Base-by-base conservation (phyloP, 2,888 invertebrate species). In the Philereme vetulata region DNA sequence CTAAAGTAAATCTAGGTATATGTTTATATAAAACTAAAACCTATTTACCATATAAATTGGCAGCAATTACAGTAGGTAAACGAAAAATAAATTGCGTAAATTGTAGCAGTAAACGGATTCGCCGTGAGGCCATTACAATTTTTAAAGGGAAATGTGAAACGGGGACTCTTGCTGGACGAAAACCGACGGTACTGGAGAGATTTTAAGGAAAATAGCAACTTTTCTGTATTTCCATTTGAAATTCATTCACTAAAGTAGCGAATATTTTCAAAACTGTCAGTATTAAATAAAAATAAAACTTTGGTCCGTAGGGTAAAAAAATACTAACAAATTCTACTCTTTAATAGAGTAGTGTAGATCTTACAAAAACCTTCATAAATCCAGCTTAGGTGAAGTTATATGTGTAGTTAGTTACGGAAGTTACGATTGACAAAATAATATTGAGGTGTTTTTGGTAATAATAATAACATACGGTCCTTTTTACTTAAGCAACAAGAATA, bases 71-170 rank as follows among this genome's bases (percentile, higher is more conserved):
- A 58, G 46, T 55, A 43, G 48, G 64, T 60, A 66, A 60, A 62
- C 57, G 58, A 66, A 65, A 60, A 66, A 65, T 57, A 68, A 69
- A 64, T 62, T 56, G 56, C 59, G 53, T 48, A 67, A 63, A 68
- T 64, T 64, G 62, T 69, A 51, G 55, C 61, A 69, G 72, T 69
- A 72, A 73, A 60, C 58, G 64, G 68, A 69, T 78, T 71, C 61
- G 60, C 72, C 63, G 71, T 73, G 67, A 72, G 76, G 72, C 73
- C 71, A 75, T 78, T 80, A 74, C 66, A 70, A 75, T 73, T 77
- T 21, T 77, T 71, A 72, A 75, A 74, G 65, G 70, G 67, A 77
- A 78, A 76, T 76, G 66, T 63, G 70, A 76, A 75, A 72, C 70
- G 72, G 68, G 65, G 58, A 56, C 59, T 61, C 51, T 54, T 51